Conservation (phyloP, 2,888 invertebrate genomes). For the Torymus auratus region DNA sequence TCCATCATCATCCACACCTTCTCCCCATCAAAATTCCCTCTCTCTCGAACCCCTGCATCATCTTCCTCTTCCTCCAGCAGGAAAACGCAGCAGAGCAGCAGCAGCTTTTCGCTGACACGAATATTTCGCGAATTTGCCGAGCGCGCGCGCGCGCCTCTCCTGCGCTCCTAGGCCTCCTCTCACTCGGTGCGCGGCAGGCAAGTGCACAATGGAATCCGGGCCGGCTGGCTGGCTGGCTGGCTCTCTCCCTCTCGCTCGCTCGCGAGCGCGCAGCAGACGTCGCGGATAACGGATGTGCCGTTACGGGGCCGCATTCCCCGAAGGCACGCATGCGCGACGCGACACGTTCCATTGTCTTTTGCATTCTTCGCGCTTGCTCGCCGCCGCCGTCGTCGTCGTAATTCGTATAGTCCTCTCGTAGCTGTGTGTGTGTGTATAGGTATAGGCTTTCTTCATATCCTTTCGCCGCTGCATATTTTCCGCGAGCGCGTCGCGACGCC, state of each 20-base stretch:
- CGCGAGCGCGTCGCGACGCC: background rate
- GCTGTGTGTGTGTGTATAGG: no score
- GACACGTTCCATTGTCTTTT: conserved; percentile 75
- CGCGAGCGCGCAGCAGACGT: conserved; percentile 45
- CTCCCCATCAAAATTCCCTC: no score
- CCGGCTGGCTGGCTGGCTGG: background rate
- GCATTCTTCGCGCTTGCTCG: conserved; percentile 66
- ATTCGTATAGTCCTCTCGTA: no score
- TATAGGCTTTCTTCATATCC: conserved; percentile 10
- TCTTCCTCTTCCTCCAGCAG: no score
- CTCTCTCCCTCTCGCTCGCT: conserved; percentile 9
- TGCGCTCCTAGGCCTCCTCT: background rate
- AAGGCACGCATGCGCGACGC: conserved; percentile 75
- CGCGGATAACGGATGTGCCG: conserved; percentile 74
- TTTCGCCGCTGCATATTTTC: conserved; percentile 20
- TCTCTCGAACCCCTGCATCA: no score
- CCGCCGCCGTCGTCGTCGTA: background rate
- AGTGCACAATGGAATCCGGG: conserved; percentile 56
- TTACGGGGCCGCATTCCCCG: conserved; percentile 75
- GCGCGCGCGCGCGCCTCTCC: background rate
- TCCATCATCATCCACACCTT: no score
- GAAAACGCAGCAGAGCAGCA: background rate
- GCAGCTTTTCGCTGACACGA: background rate
- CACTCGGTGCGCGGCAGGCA: background rate
- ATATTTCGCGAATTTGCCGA: background rate